Percentiles rank a stretch among this genome's conserved stretches.
Evolutionary conservation across 1,140 invertebrate genomes (phyloP).

Genomic region (Phymastichus coffea): DNA sequence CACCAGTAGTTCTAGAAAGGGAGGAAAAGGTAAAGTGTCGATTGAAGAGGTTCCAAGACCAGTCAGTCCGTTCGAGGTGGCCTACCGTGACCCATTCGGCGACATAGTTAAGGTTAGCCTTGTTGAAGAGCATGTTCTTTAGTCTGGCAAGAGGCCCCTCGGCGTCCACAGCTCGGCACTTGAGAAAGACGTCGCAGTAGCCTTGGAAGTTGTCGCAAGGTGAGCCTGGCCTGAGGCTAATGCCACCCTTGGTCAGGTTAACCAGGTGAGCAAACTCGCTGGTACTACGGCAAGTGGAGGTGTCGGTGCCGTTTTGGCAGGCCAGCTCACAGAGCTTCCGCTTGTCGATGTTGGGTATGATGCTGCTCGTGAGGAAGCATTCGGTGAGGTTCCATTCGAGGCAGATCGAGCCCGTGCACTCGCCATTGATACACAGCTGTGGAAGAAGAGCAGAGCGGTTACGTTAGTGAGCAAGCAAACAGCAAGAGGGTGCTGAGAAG

Average conservation of each 20-base stretch:
- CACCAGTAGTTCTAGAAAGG: conserved; percentile 88
- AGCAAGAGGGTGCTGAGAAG: too few species aligned
- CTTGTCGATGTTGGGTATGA: conserved; percentile 81
- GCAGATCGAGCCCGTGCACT: conserved; percentile 95
- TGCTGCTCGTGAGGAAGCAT: conserved; percentile 90
- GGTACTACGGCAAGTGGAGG: conserved; percentile 80
- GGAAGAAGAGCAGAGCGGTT: too few species aligned
- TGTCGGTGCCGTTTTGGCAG: conserved; percentile 83
- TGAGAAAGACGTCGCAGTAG: conserved; percentile 98
- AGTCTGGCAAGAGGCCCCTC: conserved; percentile 95
- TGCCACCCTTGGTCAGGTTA: conserved; percentile 78
- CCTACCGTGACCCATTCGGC: conserved; percentile 82
- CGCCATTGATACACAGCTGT: conserved; percentile 88
- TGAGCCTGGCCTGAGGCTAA: conserved; percentile 88
- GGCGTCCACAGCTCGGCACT: conserved; percentile 95
- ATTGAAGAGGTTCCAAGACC: too few species aligned
- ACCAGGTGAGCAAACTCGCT: conserved; percentile 77
- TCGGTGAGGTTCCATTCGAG: conserved; percentile 91
- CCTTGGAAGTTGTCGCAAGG: conserved; percentile 98
- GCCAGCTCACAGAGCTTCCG: conserved; percentile 92
- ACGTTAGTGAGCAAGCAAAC: too few species aligned
- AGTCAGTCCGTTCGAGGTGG: too few species aligned
- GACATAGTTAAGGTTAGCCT: conserved; percentile 81
- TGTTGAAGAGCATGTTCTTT: conserved; percentile 95
- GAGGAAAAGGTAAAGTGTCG: conserved; percentile 5